These are phyloP conservation scores for Idaea biselata DNA, from an alignment of 2,888 invertebrate species.

Conservation along the genomic window DNA sequence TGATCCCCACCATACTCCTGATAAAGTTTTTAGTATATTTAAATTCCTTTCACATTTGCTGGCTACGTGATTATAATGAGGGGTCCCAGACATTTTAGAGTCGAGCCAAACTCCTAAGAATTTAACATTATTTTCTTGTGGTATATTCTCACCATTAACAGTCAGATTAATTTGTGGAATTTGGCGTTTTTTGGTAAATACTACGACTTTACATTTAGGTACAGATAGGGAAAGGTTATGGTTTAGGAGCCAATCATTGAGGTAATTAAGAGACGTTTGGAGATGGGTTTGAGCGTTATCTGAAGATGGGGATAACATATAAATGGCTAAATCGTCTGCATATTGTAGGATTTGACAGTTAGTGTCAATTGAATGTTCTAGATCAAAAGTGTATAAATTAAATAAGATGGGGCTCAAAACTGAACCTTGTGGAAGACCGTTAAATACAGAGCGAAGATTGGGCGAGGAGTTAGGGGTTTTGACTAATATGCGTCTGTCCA, in stretches of 20 bases:
- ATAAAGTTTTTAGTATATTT: no score
- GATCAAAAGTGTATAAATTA: constrained; percentile 19
- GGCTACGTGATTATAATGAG: no score
- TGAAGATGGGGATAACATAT: constrained; percentile 5
- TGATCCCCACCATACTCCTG: no score
- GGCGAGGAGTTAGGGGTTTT: background rate
- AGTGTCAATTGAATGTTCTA: constrained; percentile 7
- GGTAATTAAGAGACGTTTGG: constrained; percentile 8
- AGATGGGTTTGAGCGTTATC: constrained; percentile 2
- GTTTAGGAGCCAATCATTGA: constrained; percentile 10
- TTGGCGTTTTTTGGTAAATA: no score
- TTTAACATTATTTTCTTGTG: constrained; percentile 4
- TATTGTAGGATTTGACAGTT: constrained; percentile 20
- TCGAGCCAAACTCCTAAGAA: constrained; percentile 19
- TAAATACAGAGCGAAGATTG: constrained; percentile 12
- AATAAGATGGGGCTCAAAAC: constrained; percentile 25
- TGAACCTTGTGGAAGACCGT: constrained; percentile 26
- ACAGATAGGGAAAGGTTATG: no score
- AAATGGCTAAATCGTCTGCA: constrained; percentile 22
- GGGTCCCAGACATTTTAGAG: constrained; percentile 11
- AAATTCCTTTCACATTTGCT: no score
- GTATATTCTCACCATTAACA: no score
- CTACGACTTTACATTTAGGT: no score
- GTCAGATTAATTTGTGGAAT: no score
- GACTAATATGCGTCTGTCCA: constrained; percentile 5